Evolutionary conservation across 2,888 invertebrate species (phyloP), one percentile per base, ranked within the genome.

Genomic region (Acleris laterana): DNA sequence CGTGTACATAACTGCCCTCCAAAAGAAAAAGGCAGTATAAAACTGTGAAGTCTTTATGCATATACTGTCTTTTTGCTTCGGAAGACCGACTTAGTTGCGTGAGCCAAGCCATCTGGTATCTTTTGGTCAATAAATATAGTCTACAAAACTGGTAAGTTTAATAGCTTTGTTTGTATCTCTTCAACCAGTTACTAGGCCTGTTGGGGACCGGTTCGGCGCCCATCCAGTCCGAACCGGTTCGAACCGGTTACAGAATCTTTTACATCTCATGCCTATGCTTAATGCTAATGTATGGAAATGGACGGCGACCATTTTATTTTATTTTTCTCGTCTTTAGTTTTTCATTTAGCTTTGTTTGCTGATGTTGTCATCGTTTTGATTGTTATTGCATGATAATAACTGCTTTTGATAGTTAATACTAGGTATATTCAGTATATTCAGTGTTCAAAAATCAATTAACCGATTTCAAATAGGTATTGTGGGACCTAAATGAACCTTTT

Each of bases 221-320:
- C 62, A 72, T 74, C 79, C 72, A 71, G 82, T 73, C 62, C 4
- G n/a, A 70, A 78, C 83, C 75, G 75, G 82, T 78, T 75, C 52
- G 49, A 72, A 79, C 83, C 74, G 71, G 82, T 80, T 69, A 64
- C 74, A 80, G 77, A 76, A 77, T 74, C 71, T 72, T 62, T 72
- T 73, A 76, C 82, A 82, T 79, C 72, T 71, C 75, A 72, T 73
- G 69, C 72, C 70, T 77, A 78, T 77, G 77, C 74, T 49, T 75
- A 80, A 84, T 84, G 82, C 71, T 83, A 84, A 84, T 87, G 64
- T 80, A 84, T 84, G 81, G 72, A 77, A 83, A 81, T 71, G 75
- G 69, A 70, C 75, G 72, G 68, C 72, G 68, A 42, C 44, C 57
- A 53, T 77, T 72, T 82, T 82, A 78, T 84, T 80, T 82, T n/a